Base-by-base conservation (phyloP, 2,888 invertebrate genomes). In the Cosmorhoe ocellata region DNA sequence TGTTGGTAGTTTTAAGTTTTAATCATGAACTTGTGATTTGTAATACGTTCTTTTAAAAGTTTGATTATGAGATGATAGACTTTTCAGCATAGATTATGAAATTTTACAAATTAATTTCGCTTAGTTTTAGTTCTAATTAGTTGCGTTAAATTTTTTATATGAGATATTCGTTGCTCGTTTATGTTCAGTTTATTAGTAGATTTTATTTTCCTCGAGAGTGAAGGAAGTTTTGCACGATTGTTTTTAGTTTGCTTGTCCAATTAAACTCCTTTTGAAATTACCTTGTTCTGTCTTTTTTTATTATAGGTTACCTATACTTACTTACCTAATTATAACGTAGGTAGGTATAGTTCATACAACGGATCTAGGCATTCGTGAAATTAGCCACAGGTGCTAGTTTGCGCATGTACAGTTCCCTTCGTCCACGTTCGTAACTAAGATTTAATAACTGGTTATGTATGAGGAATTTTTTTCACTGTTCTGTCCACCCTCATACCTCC, bases 11-110 rank as follows among this genome's bases (percentile, higher is more conserved):
- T 63, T 61, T 63, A 56, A 34, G 71, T 84, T 86, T 89, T 86
- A 89, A 89, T 87, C 84, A 84, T 88, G 87, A 88, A 89, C 86
- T 81, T 67, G n/a, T 81, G 86, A 87, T 88, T 85, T 72, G 66
- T 72, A 48, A 77, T 77, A 64, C 65, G 70, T 75, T 18, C 61
- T 71, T 87, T 88, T 87, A 84, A 86, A 72, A 75, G 72, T 75
- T 70, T 84, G 83, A 85, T 87, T 88, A 80, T 84, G 79, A 76
- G 64, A 79, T 82, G 74, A 70, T 61, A 71, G 66, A 66, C 65
- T 67, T 67, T 71, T 65, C 60, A 67, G 67, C 72, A 69, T 71
- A 81, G 75, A 78, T 81, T 82, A 76, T 76, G 68, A 71, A 76
- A 74, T 79, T 71, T 63, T 69, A 63, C 49, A 51, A 63, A 61